Evolutionary conservation across 1,140 invertebrate genomes (phyloP).

Genomic region (Agrypnia vestita): DNA sequence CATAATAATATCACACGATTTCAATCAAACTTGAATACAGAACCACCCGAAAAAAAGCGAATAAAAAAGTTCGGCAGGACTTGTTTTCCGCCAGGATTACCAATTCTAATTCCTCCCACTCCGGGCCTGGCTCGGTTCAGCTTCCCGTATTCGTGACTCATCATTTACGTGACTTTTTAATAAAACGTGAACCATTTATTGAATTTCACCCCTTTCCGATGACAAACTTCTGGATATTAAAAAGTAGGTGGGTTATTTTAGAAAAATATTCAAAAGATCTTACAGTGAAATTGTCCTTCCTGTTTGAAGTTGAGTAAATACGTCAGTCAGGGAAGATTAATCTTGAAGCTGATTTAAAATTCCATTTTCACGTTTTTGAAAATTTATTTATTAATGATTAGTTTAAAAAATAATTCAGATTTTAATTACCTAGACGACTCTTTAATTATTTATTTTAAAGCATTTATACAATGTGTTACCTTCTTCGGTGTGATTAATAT

Average conservation of each 20-base stretch:
- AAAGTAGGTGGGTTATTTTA: conserved; percentile 21
- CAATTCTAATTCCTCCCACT: conserved; percentile 47
- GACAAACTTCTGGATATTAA: conserved; percentile 36
- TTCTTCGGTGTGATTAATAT: too few species aligned
- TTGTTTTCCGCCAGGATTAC: conserved; percentile 47
- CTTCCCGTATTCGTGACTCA: conserved; percentile 44
- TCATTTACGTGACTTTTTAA: conserved; percentile 56
- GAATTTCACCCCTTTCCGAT: conserved; percentile 41
- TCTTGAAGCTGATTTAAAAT: neutral
- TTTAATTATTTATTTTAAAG: too few species aligned
- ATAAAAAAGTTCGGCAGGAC: conserved; percentile 19
- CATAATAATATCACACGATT: conserved; percentile 32
- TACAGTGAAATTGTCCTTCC: neutral
- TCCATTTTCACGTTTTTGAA: too few species aligned
- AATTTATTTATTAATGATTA: too few species aligned
- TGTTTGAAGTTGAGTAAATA: neutral
- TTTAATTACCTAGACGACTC: too few species aligned
- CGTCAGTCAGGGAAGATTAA: neutral
- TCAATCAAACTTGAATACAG: conserved; percentile 40
- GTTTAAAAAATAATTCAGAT: too few species aligned
- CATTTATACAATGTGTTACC: too few species aligned
- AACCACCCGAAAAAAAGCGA: conserved; percentile 5
- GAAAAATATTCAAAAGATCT: conserved; percentile 26
- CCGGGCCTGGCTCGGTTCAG: conserved; percentile 21
- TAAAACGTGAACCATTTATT: conserved; percentile 55